Conservation (phyloP, 2,888 invertebrate species). For the Epistrophe grossulariae region DNA sequence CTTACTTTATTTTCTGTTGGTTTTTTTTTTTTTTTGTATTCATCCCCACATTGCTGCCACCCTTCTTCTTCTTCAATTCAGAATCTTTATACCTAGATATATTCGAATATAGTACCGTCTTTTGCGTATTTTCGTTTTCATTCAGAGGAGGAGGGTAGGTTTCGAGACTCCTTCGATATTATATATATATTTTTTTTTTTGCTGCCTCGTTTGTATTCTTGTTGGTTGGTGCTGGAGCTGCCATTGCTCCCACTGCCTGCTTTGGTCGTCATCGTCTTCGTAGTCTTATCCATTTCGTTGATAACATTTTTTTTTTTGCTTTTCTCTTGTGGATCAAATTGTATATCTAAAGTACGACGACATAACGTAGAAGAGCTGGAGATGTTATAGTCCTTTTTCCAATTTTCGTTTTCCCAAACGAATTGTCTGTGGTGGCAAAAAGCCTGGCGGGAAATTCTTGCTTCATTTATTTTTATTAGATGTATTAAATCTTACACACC, state of each 20-base stretch:
- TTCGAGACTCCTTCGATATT: constrained; percentile 57
- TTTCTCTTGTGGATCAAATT: constrained; percentile 52
- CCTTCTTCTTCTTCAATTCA: constrained; percentile 31
- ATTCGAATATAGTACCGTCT: constrained; percentile 28
- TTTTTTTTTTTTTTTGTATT: constrained; percentile 45
- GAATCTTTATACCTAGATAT: constrained; percentile 31
- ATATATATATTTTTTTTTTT: constrained; percentile 14
- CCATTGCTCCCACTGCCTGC: constrained; percentile 59
- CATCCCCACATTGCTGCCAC: constrained; percentile 35
- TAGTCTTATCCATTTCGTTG: constrained; percentile 71
- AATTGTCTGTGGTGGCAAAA: constrained; percentile 57
- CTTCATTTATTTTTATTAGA: constrained; percentile 72
- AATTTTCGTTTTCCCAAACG: constrained; percentile 40
- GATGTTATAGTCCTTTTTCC: constrained; percentile 31
- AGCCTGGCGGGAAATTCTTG: constrained; percentile 67
- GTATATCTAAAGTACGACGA: constrained; percentile 47
- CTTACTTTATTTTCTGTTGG: constrained; percentile 70
- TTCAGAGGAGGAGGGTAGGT: constrained; percentile 61
- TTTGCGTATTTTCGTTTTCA: constrained; percentile 78
- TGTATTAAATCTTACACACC: constrained; percentile 57
- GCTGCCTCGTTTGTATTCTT: constrained; percentile 38
- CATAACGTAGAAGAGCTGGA: constrained; percentile 20
- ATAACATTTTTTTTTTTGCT: constrained; percentile 64
- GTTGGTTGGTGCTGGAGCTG: constrained; percentile 51
- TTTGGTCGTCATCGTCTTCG: constrained; percentile 40